Percentiles rank a stretch among this genome's conserved stretches.
phyloP scores from a whole-genome alignment of 1,140 invertebrate genomes.

The Achatina immaculata region DNA sequence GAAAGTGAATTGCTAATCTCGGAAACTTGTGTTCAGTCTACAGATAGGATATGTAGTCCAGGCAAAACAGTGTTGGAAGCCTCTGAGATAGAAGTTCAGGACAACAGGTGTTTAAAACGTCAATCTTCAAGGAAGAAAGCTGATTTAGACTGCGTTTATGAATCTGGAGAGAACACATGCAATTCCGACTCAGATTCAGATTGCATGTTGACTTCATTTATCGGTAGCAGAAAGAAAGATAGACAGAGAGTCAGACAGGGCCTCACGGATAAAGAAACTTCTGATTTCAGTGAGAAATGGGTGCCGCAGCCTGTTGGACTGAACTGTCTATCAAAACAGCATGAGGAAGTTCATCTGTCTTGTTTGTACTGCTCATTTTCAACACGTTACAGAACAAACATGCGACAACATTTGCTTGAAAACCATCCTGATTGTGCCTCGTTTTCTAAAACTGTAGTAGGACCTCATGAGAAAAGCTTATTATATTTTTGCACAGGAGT shows the following conservation, averaged over 20 bases:
- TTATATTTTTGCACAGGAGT: slow-evolving; percentile 9
- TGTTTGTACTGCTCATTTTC: slow-evolving; percentile 1
- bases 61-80: not conserved
- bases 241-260: not conserved
- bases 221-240: not conserved
- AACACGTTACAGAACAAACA: not conserved
- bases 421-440: not conserved
- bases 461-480: not conserved
- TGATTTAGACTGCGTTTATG: not conserved
- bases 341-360: not conserved
- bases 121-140: not conserved
- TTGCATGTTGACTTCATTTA: not conserved
- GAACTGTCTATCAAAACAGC: not conserved
- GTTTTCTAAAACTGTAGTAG: not conserved
- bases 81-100: not conserved
- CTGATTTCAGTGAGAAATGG: not conserved
- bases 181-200: not conserved
- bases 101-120: not conserved
- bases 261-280: not conserved
- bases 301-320: not conserved
- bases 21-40: not conserved
- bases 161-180: not conserved
- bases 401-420: slow-evolving; percentile 4
- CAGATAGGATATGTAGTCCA: not conserved
- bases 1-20: not conserved